phyloP scores from a whole-genome alignment of 2,888 invertebrate genomes.

The Synergus umbraculus region DNA sequence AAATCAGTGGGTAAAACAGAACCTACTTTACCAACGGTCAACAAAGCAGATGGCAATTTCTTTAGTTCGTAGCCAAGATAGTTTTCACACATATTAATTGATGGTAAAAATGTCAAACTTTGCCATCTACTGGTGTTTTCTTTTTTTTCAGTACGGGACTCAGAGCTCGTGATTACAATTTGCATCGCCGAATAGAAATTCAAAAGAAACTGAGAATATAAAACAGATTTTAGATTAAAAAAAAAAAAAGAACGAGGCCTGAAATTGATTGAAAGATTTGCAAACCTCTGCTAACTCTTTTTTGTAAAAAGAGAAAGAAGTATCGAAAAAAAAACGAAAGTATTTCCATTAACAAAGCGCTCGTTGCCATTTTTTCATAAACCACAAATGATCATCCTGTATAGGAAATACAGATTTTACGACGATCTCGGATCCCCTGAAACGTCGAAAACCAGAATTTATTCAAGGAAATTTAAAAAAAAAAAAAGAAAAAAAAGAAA shows the following conservation, averaged over 20 bases:
- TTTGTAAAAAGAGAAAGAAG: conserved; percentile 24
- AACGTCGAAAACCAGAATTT: not conserved
- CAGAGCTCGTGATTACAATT: conserved; percentile 15
- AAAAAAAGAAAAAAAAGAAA: too few relatives aligned
- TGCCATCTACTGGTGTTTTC: not conserved
- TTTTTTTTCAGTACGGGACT: not conserved
- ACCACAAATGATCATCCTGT: conserved; percentile 36
- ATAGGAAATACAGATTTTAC: not conserved
- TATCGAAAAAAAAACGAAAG: conserved; percentile 3
- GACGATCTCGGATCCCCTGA: not conserved
- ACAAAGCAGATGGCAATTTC: not conserved
- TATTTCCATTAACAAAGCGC: not conserved
- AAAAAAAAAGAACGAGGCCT: conserved; percentile 11
- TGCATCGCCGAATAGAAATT: not conserved
- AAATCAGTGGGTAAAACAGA: not conserved
- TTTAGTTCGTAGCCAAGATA: not conserved
- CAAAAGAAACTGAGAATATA: not conserved
- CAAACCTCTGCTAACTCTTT: not conserved
- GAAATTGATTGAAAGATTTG: not conserved
- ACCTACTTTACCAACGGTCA: not conserved
- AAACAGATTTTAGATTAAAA: not conserved
- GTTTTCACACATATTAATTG: not conserved
- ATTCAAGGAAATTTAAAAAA: not conserved
- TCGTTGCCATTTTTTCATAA: conserved; percentile 1
- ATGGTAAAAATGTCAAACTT: not conserved